phyloP scores from a whole-genome alignment of 2,888 invertebrate genomes.

The Pterobdella sp. region DNA sequence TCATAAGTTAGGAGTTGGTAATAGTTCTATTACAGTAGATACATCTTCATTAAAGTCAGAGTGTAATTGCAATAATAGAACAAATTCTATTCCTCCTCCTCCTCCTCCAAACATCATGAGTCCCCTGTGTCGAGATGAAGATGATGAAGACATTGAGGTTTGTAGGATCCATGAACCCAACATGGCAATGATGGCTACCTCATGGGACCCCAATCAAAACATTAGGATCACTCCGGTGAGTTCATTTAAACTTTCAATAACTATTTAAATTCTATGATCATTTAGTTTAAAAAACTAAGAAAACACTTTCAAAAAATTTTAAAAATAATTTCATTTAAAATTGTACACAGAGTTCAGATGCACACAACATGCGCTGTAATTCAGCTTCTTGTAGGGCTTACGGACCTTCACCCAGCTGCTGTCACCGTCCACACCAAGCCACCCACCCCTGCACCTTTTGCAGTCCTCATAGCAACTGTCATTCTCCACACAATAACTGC shows the following conservation, averaged over 20 bases:
- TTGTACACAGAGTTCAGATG: constrained; percentile 4
- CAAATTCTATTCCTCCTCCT: constrained; percentile 2
- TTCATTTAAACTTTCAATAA: not conserved
- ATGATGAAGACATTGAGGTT: constrained; percentile 21
- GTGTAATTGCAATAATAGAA: constrained; percentile 24
- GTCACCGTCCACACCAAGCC: constrained; percentile 18
- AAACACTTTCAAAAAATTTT: not conserved
- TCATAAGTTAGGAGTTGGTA: constrained; percentile 19
- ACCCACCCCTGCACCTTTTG: constrained; percentile 27
- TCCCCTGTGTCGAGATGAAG: constrained; percentile 13
- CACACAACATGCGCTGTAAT: constrained; percentile 18
- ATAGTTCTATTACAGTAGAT: constrained; percentile 25
- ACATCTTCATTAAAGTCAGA: constrained; percentile 23
- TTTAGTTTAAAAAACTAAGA: not conserved
- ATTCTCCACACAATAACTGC: constrained; percentile 17
- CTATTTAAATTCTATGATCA: not conserved
- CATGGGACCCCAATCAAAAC: constrained; percentile 27
- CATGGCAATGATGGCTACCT: constrained; percentile 18
- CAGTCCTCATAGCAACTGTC: constrained; percentile 23
- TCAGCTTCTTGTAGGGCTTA: constrained; percentile 23
- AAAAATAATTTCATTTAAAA: constrained; percentile 7
- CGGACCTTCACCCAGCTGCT: constrained; percentile 19
- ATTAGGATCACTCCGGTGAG: constrained; percentile 25
- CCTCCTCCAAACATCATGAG: not conserved
- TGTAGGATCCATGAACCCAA: constrained; percentile 25